Conservation (phyloP, 2,888 invertebrate genomes). For the Trachelus tabidus region DNA sequence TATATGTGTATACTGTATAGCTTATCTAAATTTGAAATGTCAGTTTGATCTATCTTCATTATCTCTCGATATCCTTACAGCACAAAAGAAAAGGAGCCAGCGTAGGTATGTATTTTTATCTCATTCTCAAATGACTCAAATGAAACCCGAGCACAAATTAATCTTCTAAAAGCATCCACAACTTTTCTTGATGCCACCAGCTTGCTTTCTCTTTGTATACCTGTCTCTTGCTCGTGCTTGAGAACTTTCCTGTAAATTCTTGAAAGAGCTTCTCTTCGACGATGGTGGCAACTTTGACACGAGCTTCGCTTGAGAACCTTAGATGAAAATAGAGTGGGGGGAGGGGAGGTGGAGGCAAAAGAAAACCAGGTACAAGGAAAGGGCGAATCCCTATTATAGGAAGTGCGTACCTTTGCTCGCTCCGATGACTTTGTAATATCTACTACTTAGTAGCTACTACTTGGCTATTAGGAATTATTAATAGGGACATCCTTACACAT, state of each 20-base stretch:
- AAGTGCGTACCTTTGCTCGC: no score
- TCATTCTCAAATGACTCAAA: neutral
- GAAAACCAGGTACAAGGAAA: neutral
- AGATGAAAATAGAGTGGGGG: slow-evolving; percentile 10
- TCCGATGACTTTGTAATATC: no score
- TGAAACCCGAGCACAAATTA: slow-evolving; percentile 30
- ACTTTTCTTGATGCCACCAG: slow-evolving; percentile 15
- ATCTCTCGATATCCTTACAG: neutral
- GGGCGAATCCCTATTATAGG: no score
- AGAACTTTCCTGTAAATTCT: slow-evolving; percentile 19
- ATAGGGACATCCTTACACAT: no score
- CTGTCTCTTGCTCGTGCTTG: neutral
- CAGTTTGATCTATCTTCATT: neutral
- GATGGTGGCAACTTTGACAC: slow-evolving; percentile 28
- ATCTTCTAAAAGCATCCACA: slow-evolving; percentile 40
- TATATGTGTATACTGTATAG: neutral
- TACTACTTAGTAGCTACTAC: no score
- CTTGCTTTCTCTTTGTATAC: slow-evolving; percentile 1
- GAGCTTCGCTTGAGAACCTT: slow-evolving; percentile 19
- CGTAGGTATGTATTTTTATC: neutral
- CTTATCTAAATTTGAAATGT: neutral
- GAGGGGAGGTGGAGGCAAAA: neutral
- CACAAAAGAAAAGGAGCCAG: neutral
- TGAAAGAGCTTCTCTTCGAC: slow-evolving; percentile 27
- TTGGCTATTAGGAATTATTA: no score